Base-by-base conservation (phyloP, 2,888 invertebrate species). In the Luffia ferchaultella region DNA sequence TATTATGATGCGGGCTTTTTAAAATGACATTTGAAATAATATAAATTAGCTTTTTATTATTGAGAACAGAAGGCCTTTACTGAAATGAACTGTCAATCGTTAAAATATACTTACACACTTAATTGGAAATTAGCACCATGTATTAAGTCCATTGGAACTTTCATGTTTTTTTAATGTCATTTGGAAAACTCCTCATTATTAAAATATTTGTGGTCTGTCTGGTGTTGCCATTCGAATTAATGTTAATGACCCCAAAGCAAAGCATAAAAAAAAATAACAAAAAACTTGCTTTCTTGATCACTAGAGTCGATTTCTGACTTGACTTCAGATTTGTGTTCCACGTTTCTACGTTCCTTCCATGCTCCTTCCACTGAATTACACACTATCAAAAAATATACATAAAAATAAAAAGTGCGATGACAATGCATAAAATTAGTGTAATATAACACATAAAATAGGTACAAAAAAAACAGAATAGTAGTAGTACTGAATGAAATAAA, bases 281-380 rank as follows among this genome's bases (percentile, higher is more conserved):
- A 54, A 52, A 58, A 76, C 82, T 82, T 82, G 80, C 82, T 71
- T 76, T 82, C 79, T 55, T 64, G 61, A 60, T 79, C 80, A 65
- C 71, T 75, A 2, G 17, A 30, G 56, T 58, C 55, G 49, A 30
- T 30, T 30, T 30, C 30, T 7, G 5, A 30, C 30, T 30, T 30
- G 30, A 62, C 61, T 57, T 79, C 79, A 51, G 56, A 55, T 64
- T 79, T 77, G 60, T 75, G 57, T 42, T 54, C 53, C 54, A 50
- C 20, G 50, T 20, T 57, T 44, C 50, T 56, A 20, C 48, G 52
- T 42, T 50, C 53, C 53, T 53, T 57, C 75, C 73, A 73, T 51
- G 62, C 60, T 54, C 62, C 68, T 59, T 64, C 60, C 66, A 72
- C 77, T 78, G 73, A 58, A 57, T 57, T 60, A 56, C 58, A 60